Conservation (phyloP, 1,140 invertebrate species). For the Acyrthosiphon pisum region DNA sequence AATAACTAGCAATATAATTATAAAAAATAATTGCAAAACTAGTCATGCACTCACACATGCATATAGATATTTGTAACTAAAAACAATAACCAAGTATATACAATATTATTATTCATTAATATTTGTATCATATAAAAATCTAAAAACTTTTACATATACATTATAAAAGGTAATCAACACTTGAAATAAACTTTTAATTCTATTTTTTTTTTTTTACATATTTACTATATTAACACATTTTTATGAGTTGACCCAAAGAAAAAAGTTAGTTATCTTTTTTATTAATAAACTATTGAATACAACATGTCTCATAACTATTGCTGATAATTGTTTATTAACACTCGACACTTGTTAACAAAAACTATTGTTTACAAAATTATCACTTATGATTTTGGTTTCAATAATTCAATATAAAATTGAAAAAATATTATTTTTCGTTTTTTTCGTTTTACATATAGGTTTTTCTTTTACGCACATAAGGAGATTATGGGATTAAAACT, state of each 20-base stretch:
- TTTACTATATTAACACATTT: too few species aligned
- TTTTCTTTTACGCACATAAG: background rate
- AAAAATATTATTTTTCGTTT: background rate
- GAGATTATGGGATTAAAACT: too few species aligned
- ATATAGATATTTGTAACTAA: background rate
- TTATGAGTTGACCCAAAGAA: too few species aligned
- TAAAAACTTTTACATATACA: background rate
- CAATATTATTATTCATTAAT: background rate
- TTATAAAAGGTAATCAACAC: background rate
- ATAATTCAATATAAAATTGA: background rate
- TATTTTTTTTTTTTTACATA: too few species aligned
- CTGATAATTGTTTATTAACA: background rate
- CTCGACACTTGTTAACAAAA: background rate
- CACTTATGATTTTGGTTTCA: background rate
- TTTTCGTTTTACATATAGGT: background rate
- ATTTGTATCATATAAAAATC: background rate
- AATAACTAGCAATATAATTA: background rate
- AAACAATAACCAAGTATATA: background rate
- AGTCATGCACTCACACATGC: background rate
- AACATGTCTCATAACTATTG: background rate
- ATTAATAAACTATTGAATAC: background rate
- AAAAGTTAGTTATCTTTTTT: too few species aligned
- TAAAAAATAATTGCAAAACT: background rate
- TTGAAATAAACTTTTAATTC: too few species aligned
- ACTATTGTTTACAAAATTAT: background rate